Percentiles rank a stretch among this genome's conserved stretches.
phyloP scores from a whole-genome alignment of 1,140 invertebrate species.

The Uloborus diversus region DNA sequence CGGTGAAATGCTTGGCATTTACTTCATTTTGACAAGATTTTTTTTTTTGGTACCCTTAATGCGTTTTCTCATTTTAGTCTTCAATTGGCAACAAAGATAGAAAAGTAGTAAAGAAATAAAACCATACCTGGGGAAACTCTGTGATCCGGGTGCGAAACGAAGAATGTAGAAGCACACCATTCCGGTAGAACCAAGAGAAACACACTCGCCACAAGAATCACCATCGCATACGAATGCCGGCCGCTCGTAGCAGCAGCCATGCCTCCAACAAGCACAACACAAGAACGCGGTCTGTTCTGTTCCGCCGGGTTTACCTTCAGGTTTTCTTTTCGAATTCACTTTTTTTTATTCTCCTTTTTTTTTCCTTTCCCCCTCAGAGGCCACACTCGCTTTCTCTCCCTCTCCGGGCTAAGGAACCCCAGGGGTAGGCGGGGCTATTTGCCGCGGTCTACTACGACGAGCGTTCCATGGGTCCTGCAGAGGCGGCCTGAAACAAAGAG shows the following conservation, averaged over 20 bases:
- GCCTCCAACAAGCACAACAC: conserved; percentile 1
- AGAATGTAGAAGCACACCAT: background rate
- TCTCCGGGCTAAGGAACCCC: conserved; percentile 9
- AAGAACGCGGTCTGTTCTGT: background rate
- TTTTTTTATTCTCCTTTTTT: background rate
- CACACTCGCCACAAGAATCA: background rate
- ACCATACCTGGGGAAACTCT: conserved; percentile 31
- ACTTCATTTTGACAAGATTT: no score
- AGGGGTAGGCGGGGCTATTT: conserved; percentile 19
- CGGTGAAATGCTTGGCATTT: no score
- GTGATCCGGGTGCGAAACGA: conserved; percentile 22
- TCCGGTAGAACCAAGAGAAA: background rate
- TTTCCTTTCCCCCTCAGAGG: background rate
- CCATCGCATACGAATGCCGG: background rate
- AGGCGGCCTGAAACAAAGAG: conserved; percentile 9
- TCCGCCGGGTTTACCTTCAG: conserved; percentile 14
- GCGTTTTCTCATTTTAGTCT: no score
- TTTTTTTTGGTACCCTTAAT: no score
- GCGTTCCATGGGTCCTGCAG: background rate
- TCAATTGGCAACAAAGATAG: no score
- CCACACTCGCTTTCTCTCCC: background rate
- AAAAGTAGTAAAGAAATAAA: background rate
- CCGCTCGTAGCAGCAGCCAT: background rate
- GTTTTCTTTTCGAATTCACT: background rate
- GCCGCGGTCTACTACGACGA: background rate